These are phyloP conservation scores for Lysandra bellargus DNA, from an alignment of 2,888 invertebrate genomes.

Conservation along the genomic window DNA sequence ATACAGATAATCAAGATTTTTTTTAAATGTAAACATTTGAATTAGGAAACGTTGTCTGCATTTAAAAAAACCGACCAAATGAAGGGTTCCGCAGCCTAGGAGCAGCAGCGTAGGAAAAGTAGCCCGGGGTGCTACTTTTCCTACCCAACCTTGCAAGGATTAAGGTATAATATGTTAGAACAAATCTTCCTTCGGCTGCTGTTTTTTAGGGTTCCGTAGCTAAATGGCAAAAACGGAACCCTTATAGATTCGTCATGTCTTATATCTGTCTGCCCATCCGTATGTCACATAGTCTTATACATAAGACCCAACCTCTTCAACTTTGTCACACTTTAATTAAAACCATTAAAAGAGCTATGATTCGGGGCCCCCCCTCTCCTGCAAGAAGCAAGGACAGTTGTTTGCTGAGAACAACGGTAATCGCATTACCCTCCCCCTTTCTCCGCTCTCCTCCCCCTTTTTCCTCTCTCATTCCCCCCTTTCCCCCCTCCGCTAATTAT, in stretches of 20 bases:
- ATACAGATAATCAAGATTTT: too few species aligned
- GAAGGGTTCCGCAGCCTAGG: too few species aligned
- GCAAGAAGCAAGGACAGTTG: constrained; percentile 7
- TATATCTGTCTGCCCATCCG: too few species aligned
- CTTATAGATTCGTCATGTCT: too few species aligned
- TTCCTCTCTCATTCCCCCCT: not conserved
- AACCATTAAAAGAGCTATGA: not conserved
- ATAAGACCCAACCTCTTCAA: not conserved
- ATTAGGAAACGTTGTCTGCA: too few species aligned
- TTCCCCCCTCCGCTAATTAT: not conserved
- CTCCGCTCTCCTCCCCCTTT: not conserved
- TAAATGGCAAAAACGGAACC: too few species aligned
- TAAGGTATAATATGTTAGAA: not conserved
- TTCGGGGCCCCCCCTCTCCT: not conserved
- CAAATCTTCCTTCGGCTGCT: not conserved
- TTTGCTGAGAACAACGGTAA: not conserved
- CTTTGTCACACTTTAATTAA: constrained; percentile 19
- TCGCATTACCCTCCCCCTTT: not conserved
- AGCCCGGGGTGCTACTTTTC: not conserved
- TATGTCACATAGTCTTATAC: not conserved
- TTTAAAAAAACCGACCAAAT: too few species aligned
- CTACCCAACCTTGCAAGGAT: not conserved
- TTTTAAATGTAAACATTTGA: too few species aligned
- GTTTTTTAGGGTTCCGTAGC: too few species aligned
- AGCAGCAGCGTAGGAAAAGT: too few species aligned